Conservation (phyloP, 1,140 invertebrate genomes). For the Camponotus vicinus region DNA sequence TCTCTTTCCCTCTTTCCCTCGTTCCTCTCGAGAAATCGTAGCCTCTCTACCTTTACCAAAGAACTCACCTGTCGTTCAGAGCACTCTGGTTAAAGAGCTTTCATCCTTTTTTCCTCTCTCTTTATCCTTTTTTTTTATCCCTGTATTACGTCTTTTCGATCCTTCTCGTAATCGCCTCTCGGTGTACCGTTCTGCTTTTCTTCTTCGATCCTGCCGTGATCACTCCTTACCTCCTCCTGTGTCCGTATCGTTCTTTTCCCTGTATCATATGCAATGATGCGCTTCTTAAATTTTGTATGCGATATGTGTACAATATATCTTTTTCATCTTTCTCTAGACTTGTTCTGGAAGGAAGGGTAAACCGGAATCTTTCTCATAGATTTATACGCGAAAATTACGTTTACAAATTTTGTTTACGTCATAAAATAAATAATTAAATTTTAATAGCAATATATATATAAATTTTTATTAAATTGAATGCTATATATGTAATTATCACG, state of each 20-base stretch:
- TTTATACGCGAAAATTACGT: background rate
- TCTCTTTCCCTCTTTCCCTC: background rate
- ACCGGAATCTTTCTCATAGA: background rate
- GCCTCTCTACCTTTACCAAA: background rate
- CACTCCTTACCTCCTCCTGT: slow-evolving; percentile 34
- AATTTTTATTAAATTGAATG: too few species aligned
- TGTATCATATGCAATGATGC: slow-evolving; percentile 28
- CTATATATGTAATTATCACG: too few species aligned
- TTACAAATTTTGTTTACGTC: background rate
- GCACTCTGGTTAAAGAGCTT: slow-evolving; percentile 51
- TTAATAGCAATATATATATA: background rate
- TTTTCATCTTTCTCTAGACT: background rate
- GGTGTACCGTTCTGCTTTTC: slow-evolving; percentile 26
- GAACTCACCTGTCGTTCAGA: slow-evolving; percentile 49
- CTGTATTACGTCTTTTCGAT: slow-evolving; percentile 46
- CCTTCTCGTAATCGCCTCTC: slow-evolving; percentile 47
- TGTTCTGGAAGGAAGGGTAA: too few species aligned
- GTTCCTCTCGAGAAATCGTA: slow-evolving; percentile 12
- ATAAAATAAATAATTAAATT: background rate
- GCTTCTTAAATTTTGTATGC: background rate
- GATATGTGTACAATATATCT: background rate
- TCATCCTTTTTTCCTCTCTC: slow-evolving; percentile 7
- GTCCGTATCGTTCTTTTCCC: slow-evolving; percentile 17
- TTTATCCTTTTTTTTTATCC: slow-evolving; percentile 8
- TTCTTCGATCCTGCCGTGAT: slow-evolving; percentile 6